phyloP scores from a whole-genome alignment of 2,888 invertebrate genomes.

The Homarus gammarus region DNA sequence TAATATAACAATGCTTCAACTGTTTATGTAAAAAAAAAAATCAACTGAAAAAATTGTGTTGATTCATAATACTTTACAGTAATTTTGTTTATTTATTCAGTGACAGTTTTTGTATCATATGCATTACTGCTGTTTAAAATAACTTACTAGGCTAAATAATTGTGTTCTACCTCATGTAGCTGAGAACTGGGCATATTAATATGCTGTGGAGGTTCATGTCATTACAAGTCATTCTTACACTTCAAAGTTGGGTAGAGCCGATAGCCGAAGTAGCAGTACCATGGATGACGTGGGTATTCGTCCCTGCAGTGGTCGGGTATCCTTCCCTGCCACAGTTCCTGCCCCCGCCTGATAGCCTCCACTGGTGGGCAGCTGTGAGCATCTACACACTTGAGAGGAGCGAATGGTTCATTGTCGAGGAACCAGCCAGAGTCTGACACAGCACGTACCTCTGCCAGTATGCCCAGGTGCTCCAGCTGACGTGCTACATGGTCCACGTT shows the following conservation, averaged over 20 bases:
- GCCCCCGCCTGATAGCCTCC: conserved; percentile 81
- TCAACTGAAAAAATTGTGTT: too few species aligned
- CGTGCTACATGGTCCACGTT: conserved; percentile 91
- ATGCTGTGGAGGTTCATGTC: too few species aligned
- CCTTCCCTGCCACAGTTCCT: conserved; percentile 79
- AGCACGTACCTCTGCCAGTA: conserved; percentile 84
- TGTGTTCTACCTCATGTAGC: too few species aligned
- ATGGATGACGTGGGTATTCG: conserved; percentile 86
- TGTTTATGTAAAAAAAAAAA: too few species aligned
- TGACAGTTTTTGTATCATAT: too few species aligned
- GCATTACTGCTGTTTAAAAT: too few species aligned
- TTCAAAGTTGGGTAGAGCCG: conserved; percentile 90
- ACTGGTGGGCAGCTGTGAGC: conserved; percentile 79
- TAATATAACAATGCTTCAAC: too few species aligned
- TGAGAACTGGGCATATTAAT: too few species aligned
- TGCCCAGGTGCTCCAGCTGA: conserved; percentile 81
- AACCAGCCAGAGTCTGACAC: conserved; percentile 97
- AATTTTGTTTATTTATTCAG: too few species aligned
- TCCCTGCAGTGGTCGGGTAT: conserved; percentile 88
- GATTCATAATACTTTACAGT: too few species aligned
- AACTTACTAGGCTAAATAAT: too few species aligned
- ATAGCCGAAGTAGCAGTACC: conserved; percentile 96
- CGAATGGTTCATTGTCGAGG: conserved; percentile 89
- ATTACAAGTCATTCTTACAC: conserved; percentile 81
- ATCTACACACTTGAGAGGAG: conserved; percentile 80